Evolutionary conservation across 2,113 vertebrate genomes (phyloP).

Genomic region (Gracilinanus agilis): DNA sequence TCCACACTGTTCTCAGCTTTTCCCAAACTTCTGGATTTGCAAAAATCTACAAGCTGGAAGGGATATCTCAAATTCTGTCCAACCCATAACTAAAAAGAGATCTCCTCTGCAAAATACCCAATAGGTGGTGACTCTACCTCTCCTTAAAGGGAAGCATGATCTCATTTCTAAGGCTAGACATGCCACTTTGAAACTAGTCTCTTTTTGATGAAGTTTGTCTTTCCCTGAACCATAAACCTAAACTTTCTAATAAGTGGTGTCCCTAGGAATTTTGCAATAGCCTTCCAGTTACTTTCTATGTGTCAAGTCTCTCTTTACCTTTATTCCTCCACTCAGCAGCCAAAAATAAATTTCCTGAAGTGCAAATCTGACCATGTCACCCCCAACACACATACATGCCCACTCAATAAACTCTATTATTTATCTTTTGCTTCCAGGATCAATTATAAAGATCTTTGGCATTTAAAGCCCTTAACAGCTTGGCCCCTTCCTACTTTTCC

Average conservation of each 20-base stretch:
- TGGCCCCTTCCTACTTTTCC: too few species aligned
- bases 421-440: neutral
- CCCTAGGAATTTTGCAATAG: too few species aligned
- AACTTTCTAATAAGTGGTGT: neutral
- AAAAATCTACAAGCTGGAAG: too few species aligned
- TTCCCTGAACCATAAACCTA: neutral
- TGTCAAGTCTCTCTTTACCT: neutral
- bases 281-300: too few species aligned
- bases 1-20: too few species aligned
- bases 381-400: neutral
- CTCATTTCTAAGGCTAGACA: neutral
- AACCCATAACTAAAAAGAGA: too few species aligned
- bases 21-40: too few species aligned
- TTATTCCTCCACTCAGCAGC: neutral
- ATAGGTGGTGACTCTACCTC: neutral
- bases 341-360: neutral
- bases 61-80: too few species aligned
- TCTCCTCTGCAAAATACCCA: too few species aligned
- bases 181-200: neutral
- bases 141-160: neutral
- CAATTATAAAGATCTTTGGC: neutral
- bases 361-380: neutral
- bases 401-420: neutral
- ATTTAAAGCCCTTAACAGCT: neutral
- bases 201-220: neutral